These are phyloP conservation scores for Pseudococcus viburni DNA, from an alignment of 2,888 invertebrate genomes.

Conservation along the genomic window DNA sequence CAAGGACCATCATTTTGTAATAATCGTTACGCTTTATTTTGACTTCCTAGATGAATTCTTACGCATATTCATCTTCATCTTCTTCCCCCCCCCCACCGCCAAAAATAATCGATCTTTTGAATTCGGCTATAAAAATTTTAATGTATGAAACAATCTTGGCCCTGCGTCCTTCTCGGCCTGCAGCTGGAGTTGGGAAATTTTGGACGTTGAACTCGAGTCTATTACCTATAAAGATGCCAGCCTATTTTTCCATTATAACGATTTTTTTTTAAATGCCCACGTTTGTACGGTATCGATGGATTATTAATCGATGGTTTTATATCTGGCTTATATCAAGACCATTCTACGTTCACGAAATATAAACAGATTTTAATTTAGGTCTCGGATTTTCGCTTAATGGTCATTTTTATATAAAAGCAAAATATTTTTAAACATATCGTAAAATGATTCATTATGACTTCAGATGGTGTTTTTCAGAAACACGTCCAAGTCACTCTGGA, in stretches of 20 bases:
- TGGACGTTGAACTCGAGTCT: neutral
- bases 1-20: slow-evolving; percentile 62
- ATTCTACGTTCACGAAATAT: neutral
- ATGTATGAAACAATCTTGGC: neutral
- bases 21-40: slow-evolving; percentile 62
- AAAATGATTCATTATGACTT: slow-evolving; percentile 40
- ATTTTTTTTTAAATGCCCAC: neutral
- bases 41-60: slow-evolving; percentile 57
- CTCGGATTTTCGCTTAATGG: neutral
- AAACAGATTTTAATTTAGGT: neutral
- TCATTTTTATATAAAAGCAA: neutral
- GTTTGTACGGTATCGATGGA: neutral
- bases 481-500: slow-evolving; percentile 20
- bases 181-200: neutral
- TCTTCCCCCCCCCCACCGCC: neutral
- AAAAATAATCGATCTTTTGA: neutral
- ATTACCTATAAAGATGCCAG: neutral
- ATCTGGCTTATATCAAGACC: neutral
- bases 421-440: slow-evolving; percentile 33
- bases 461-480: slow-evolving; percentile 29
- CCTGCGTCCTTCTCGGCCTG: neutral
- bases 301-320: slow-evolving; percentile 5
- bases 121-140: neutral
- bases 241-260: neutral
- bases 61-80: slow-evolving; percentile 25